phyloP scores from a whole-genome alignment of 2,888 invertebrate genomes.

The Geophilus truncorum region DNA sequence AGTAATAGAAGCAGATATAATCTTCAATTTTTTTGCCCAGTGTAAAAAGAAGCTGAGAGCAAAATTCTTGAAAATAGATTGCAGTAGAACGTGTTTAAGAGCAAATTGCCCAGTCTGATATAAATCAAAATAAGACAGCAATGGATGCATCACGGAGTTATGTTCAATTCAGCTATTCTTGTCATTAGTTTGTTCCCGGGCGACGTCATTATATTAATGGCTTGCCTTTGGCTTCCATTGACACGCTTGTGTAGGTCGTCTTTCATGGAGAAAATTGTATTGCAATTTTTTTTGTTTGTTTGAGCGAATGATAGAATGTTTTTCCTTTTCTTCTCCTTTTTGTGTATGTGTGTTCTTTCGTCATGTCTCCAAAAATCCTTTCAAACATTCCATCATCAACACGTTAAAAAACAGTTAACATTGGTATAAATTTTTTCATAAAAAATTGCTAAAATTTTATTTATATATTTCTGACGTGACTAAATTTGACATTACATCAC shows the following conservation, averaged over 20 bases:
- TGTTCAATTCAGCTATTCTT: conserved; percentile 27
- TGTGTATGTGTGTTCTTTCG: background rate
- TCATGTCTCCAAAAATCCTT: background rate
- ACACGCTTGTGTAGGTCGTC: conserved; percentile 27
- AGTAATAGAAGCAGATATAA: conserved; percentile 27
- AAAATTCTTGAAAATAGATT: conserved; percentile 22
- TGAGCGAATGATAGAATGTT: conserved; percentile 8
- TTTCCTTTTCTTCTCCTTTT: background rate
- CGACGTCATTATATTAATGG: conserved; percentile 12
- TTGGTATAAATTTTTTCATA: background rate
- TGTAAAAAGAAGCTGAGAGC: conserved; percentile 9
- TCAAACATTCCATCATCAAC: background rate
- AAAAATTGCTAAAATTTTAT: too few species aligned
- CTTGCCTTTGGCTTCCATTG: conserved; percentile 7
- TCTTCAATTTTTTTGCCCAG: background rate
- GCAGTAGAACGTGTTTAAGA: background rate
- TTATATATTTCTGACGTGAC: too few species aligned
- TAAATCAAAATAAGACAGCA: conserved; percentile 23
- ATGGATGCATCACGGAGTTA: conserved; percentile 11
- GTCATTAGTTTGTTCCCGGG: background rate
- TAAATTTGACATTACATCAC: too few species aligned
- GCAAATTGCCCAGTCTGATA: conserved; percentile 10
- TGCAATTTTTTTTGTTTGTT: conserved; percentile 23
- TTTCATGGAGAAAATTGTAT: conserved; percentile 25
- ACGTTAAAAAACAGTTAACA: background rate